A percentile compares a stretch with the other conserved stretches of the same genome.
Evolutionary conservation across 2,797 vertebrate species (phyloP).

Genomic region (Notolabrus celidotus): DNA sequence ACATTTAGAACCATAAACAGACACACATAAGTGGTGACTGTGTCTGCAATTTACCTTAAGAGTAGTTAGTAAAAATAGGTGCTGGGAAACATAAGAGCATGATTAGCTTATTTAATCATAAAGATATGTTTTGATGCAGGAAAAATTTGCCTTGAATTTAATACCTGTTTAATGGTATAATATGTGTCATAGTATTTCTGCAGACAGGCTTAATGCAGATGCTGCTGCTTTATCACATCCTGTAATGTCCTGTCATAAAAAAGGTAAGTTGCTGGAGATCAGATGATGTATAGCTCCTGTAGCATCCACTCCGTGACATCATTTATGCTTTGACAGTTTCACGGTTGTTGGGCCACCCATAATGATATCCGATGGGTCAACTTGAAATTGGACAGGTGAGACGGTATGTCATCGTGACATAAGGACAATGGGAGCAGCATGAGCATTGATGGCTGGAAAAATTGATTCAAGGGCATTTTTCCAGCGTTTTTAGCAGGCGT

Average conservation of each 20-base stretch:
- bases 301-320: constrained; percentile 66
- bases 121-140: not conserved
- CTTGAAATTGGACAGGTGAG: constrained; percentile 77
- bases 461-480: constrained; percentile 43
- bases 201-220: constrained; percentile 18
- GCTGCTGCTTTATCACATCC: constrained; percentile 45
- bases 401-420: constrained; percentile 70
- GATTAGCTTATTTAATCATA: constrained; percentile 10
- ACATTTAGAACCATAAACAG: constrained; percentile 70
- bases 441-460: constrained; percentile 30
- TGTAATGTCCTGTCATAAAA: constrained; percentile 51
- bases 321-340: constrained; percentile 80
- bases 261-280: constrained; percentile 41
- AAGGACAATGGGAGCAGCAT: constrained; percentile 61
- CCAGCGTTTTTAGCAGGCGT: constrained; percentile 36
- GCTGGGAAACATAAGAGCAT: constrained; percentile 5
- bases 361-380: constrained; percentile 82
- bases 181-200: constrained; percentile 29
- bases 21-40: constrained; percentile 56
- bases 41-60: constrained; percentile 56
- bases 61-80: constrained; percentile 21
- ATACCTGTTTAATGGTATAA: constrained; percentile 7
- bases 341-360: constrained; percentile 72
- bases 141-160: not conserved
- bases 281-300: constrained; percentile 69